Conservation (phyloP, 2,888 invertebrate genomes). For the Hyposoter didymator region DNA sequence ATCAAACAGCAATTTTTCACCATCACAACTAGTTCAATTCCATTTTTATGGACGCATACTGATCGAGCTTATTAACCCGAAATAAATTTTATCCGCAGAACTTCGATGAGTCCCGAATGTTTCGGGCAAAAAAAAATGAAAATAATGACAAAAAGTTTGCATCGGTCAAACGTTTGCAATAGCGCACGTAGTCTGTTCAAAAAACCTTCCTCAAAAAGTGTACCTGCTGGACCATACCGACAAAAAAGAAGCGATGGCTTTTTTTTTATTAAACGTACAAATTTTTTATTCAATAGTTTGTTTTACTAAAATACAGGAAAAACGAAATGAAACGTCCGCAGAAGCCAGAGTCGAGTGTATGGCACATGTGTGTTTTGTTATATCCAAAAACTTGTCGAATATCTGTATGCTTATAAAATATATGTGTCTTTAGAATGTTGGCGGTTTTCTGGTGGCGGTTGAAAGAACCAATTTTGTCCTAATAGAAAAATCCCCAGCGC, state of each 20-base stretch:
- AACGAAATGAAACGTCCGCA: neutral
- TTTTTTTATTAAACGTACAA: neutral
- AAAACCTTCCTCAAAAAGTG: neutral
- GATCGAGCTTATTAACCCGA: neutral
- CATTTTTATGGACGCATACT: constrained; percentile 10
- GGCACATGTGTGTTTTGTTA: constrained; percentile 23
- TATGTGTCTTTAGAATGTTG: constrained; percentile 47
- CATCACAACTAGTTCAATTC: constrained; percentile 14
- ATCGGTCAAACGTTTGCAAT: neutral
- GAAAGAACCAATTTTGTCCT: constrained; percentile 84
- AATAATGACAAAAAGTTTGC: neutral
- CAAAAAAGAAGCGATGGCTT: neutral
- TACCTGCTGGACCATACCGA: neutral
- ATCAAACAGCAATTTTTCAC: constrained; percentile 29
- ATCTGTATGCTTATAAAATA: constrained; percentile 23
- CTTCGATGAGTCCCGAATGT: neutral
- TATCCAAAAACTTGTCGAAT: constrained; percentile 23
- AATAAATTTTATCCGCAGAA: neutral
- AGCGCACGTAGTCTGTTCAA: neutral
- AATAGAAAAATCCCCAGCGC: constrained; percentile 84
- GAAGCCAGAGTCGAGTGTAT: neutral
- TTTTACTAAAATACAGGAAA: neutral
- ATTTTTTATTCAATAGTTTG: neutral
- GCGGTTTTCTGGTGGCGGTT: constrained; percentile 82
- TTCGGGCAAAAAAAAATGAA: neutral